Evolutionary conservation across 2,797 vertebrate genomes (phyloP).

Genomic region (Epinephelus malabaricus): DNA sequence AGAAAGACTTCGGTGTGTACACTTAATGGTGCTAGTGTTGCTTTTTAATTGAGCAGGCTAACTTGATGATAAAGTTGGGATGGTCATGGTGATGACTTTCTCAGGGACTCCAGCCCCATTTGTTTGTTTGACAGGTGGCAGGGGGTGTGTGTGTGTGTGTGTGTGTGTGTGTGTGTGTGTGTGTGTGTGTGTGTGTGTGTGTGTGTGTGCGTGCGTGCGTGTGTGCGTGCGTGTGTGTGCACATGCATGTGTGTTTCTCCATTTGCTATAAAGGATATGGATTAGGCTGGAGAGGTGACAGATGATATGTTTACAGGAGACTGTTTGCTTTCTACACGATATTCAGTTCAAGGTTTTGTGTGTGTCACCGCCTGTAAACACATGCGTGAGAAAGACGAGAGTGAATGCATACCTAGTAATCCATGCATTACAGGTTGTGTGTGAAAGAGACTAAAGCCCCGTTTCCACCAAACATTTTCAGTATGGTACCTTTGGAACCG

Average conservation of each 20-base stretch:
- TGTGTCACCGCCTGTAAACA: constrained; percentile 62
- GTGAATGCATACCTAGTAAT: constrained; percentile 43
- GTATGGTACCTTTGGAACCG: too few relatives aligned
- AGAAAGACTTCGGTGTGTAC: constrained; percentile 72
- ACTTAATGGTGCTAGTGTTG: constrained; percentile 79
- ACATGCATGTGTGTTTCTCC: constrained; percentile 45
- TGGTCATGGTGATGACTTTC: constrained; percentile 85
- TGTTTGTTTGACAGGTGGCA: constrained; percentile 79
- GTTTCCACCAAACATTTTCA: too few relatives aligned
- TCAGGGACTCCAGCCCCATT: constrained; percentile 80
- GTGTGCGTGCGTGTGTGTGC: constrained; percentile 17
- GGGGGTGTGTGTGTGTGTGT: constrained; percentile 58
- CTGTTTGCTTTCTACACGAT: constrained; percentile 80
- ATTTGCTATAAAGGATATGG: constrained; percentile 73
- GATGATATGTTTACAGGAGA: constrained; percentile 81
- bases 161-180: constrained; percentile 62
- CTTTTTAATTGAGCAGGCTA: constrained; percentile 84
- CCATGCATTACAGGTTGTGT: constrained; percentile 50
- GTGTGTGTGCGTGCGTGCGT: neutral
- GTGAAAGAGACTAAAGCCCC: constrained; percentile 48
- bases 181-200: constrained; percentile 9
- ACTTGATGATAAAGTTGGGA: constrained; percentile 84
- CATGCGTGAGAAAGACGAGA: constrained; percentile 36
- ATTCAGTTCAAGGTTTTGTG: constrained; percentile 77
- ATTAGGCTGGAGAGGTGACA: constrained; percentile 80